Percentiles rank a stretch among this genome's conserved stretches.
Conservation (phyloP, 2,888 invertebrate genomes). For the Epirrhoe alternata region DNA sequence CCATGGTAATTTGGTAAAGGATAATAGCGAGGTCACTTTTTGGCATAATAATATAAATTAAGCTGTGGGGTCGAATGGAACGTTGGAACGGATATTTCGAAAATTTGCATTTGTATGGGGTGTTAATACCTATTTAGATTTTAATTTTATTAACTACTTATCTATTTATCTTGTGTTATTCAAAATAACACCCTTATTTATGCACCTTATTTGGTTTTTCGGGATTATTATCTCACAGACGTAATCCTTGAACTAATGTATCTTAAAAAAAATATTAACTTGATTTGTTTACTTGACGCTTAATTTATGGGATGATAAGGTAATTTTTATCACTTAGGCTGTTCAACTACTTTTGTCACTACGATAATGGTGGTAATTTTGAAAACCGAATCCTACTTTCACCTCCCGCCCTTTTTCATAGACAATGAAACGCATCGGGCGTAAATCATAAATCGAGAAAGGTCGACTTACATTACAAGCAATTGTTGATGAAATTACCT, state of each 20-base stretch:
- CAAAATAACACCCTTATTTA: too few species aligned
- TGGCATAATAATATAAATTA: not conserved
- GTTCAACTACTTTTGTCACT: not conserved
- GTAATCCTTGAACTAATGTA: too few species aligned
- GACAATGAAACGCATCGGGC: slow-evolving; percentile 14
- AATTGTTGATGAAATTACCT: slow-evolving; percentile 32
- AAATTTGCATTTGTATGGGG: slow-evolving; percentile 3
- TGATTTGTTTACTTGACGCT: not conserved
- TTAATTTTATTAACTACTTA: not conserved
- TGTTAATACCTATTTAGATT: not conserved
- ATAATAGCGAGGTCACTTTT: slow-evolving; percentile 7
- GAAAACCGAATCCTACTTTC: slow-evolving; percentile 10
- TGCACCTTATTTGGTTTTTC: too few species aligned
- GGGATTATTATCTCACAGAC: too few species aligned
- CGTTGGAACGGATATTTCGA: not conserved
- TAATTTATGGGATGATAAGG: not conserved
- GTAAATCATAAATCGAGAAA: slow-evolving; percentile 31
- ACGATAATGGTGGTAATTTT: slow-evolving; percentile 6
- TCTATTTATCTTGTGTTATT: not conserved
- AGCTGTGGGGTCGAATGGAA: not conserved
- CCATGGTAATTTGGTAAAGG: slow-evolving; percentile 8
- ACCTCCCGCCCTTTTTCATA: slow-evolving; percentile 21
- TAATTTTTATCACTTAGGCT: not conserved
- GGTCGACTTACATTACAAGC: slow-evolving; percentile 36
- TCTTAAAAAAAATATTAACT: too few species aligned